A percentile compares a stretch with the other conserved stretches of the same genome.
Conservation (phyloP, 1,140 invertebrate species). For the Caenorhabditis briggsae region DNA sequence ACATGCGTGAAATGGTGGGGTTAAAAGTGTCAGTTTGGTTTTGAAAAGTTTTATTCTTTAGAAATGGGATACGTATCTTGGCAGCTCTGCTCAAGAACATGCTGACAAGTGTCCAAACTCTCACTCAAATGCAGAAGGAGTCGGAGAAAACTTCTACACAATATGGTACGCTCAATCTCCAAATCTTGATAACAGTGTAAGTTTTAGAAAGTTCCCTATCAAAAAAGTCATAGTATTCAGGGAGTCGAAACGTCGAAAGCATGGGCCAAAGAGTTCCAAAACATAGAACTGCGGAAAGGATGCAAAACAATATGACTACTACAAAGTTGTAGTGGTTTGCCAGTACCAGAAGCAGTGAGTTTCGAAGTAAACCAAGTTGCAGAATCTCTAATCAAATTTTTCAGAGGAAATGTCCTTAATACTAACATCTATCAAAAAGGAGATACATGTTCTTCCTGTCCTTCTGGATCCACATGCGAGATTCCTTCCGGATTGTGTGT, state of each 20-base stretch:
- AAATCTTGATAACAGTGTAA: background rate
- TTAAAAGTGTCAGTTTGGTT: background rate
- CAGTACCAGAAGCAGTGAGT: slow-evolving; percentile 18
- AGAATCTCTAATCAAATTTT: background rate
- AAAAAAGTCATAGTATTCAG: background rate
- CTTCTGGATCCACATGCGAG: slow-evolving; percentile 17
- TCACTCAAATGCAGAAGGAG: background rate
- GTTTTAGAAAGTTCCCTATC: background rate
- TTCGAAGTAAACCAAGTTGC: too few relatives aligned
- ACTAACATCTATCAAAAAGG: background rate
- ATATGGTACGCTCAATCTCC: background rate
- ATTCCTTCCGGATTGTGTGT: slow-evolving; percentile 4
- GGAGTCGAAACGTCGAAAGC: background rate
- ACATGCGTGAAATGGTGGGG: background rate
- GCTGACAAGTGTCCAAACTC: background rate
- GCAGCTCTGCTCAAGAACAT: background rate
- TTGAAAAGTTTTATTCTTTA: background rate
- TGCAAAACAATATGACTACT: background rate
- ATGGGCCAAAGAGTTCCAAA: slow-evolving; percentile 49
- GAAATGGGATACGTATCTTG: background rate
- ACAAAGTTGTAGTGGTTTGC: slow-evolving; percentile 30
- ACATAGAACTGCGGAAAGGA: slow-evolving; percentile 5
- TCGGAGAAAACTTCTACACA: slow-evolving; percentile 42
- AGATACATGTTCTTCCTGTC: slow-evolving; percentile 10
- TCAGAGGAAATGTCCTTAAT: background rate